Percentiles rank a stretch among this genome's conserved stretches.
Evolutionary conservation across 1,140 invertebrate genomes (phyloP).

Genomic region (Bombus sibiricus): DNA sequence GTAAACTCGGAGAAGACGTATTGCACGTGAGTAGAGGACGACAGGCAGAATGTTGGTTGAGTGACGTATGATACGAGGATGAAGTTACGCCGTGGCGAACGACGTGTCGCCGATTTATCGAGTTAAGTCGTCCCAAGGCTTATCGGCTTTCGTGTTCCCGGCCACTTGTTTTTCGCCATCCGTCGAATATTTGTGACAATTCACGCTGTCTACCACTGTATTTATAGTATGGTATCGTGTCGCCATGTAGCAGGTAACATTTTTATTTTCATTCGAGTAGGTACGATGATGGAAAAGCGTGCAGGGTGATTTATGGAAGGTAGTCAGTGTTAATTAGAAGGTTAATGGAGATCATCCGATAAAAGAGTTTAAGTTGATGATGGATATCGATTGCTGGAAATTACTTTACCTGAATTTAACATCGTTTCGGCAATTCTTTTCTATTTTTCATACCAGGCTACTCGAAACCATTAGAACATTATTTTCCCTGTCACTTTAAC

Average conservation of each 20-base stretch:
- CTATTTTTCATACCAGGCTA: not conserved
- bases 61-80: slow-evolving; percentile 66
- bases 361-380: slow-evolving; percentile 5
- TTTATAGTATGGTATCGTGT: not conserved
- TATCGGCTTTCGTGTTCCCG: not conserved
- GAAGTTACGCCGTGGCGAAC: slow-evolving; percentile 72
- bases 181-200: slow-evolving; percentile 9
- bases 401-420: not conserved
- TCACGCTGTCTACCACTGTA: not conserved
- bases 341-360: not conserved
- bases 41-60: slow-evolving; percentile 68
- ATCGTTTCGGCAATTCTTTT: not conserved
- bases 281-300: not conserved
- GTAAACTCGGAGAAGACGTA: slow-evolving; percentile 72
- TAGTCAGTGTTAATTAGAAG: not conserved
- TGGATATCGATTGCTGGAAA: not conserved
- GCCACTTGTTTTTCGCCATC: not conserved
- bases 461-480: too few species aligned
- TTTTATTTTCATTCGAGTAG: not conserved
- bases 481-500: not conserved
- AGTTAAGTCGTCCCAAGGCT: slow-evolving; percentile 44
- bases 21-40: slow-evolving; percentile 66
- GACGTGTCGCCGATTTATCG: slow-evolving; percentile 71
- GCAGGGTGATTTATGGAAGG: slow-evolving; percentile 1
- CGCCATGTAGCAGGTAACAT: not conserved